phyloP scores from a whole-genome alignment of 1,140 invertebrate genomes.

The Heliconius hewitsoni region DNA sequence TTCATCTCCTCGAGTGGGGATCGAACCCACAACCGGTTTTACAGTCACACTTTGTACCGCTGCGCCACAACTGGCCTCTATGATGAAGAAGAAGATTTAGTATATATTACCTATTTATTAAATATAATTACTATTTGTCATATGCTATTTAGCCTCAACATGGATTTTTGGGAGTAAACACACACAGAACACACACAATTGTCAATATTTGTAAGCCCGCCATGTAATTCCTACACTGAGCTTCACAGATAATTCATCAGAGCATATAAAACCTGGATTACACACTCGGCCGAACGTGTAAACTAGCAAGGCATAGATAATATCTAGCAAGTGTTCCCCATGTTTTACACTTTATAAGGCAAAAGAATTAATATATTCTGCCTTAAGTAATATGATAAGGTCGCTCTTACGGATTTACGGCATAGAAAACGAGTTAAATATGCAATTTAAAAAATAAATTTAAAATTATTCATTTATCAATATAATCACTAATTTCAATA shows the following conservation, averaged over 20 bases:
- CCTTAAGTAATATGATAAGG: background rate
- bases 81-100: too few species aligned
- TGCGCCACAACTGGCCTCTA: too few species aligned
- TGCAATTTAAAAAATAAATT: background rate
- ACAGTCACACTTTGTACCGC: too few species aligned
- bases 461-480: background rate
- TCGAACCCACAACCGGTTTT: too few species aligned
- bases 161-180: background rate
- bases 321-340: conserved; percentile 23
- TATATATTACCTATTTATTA: background rate
- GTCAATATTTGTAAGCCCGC: background rate
- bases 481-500: background rate
- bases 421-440: background rate
- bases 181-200: background rate
- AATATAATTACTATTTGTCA: background rate
- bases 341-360: conserved; percentile 24
- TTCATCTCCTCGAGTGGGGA: too few species aligned
- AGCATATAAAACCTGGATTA: conserved; percentile 46
- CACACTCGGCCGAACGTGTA: conserved; percentile 43
- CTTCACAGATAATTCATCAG: conserved; percentile 38
- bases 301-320: conserved; percentile 39
- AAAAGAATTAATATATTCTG: conserved; percentile 11
- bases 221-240: conserved; percentile 26
- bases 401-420: background rate
- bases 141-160: background rate